Evolutionary conservation across 2,797 vertebrate genomes (phyloP).

Genomic region (Fistularia commersonii): DNA sequence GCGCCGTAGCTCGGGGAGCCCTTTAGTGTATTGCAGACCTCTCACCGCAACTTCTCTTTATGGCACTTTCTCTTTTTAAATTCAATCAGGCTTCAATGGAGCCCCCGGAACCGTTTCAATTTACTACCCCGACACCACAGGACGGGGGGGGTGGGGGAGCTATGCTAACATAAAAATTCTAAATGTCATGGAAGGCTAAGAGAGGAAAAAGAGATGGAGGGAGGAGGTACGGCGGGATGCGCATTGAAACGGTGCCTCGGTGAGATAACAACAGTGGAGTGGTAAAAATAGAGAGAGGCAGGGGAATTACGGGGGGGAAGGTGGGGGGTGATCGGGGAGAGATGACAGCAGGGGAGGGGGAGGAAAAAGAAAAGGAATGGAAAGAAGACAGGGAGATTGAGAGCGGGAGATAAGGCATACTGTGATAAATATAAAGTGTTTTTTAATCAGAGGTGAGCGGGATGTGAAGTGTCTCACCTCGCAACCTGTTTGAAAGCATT

Average conservation of each 20-base stretch:
- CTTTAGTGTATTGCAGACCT: conserved; percentile 65
- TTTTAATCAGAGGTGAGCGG: conserved; percentile 42
- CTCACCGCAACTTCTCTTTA: conserved; percentile 70
- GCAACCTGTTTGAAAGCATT: conserved; percentile 28
- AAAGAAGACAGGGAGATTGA: conserved; percentile 33
- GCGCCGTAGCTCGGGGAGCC: conserved; percentile 65
- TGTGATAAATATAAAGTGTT: conserved; percentile 49
- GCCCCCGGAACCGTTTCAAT: conserved; percentile 82
- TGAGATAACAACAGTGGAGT: conserved; percentile 51
- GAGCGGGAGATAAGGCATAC: conserved; percentile 30
- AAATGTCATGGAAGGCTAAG: conserved; percentile 55
- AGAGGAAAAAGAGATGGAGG: conserved; percentile 13
- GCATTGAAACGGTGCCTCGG: conserved; percentile 32
- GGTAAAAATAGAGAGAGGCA: conserved; percentile 54
- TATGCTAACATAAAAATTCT: conserved; percentile 56
- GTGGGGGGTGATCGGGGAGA: conserved; percentile 33
- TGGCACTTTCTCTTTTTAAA: conserved; percentile 79
- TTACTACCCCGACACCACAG: conserved; percentile 74
- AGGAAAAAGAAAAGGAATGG: conserved; percentile 7
- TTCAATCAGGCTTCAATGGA: conserved; percentile 76
- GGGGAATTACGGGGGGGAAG: conserved; percentile 36
- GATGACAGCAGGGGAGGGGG: conserved; percentile 29
- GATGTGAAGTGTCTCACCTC: conserved; percentile 30
- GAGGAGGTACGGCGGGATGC: conserved; percentile 33
- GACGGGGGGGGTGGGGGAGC: conserved; percentile 60